These are phyloP conservation scores for Erannis defoliaria DNA, from an alignment of 2,888 invertebrate species.

Conservation along the genomic window DNA sequence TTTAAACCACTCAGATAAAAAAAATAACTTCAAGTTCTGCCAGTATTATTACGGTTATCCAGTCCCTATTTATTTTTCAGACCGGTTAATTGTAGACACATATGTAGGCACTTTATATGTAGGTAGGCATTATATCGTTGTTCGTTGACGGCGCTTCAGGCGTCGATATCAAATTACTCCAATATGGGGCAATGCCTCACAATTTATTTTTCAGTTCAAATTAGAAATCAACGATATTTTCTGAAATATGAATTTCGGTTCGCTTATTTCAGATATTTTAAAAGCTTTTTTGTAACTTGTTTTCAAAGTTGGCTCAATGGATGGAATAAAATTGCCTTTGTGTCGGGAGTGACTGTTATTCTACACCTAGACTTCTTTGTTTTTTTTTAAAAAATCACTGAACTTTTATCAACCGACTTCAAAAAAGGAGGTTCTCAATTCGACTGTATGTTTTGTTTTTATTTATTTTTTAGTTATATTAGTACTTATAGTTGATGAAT, in stretches of 20 bases:
- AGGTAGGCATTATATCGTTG: not conserved
- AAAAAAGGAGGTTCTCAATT: too few relatives aligned
- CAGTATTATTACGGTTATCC: not conserved
- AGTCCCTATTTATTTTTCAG: slow-evolving; percentile 1
- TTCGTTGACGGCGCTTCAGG: slow-evolving; percentile 19
- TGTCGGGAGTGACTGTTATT: not conserved
- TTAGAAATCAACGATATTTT: slow-evolving; percentile 51
- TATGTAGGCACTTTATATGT: not conserved
- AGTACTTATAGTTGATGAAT: too few relatives aligned
- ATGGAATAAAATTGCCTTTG: not conserved
- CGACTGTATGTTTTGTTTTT: too few relatives aligned
- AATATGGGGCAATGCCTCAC: slow-evolving; percentile 38
- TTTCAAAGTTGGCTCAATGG: not conserved
- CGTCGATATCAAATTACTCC: slow-evolving; percentile 31
- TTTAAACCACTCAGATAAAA: too few relatives aligned
- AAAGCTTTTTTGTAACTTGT: slow-evolving; percentile 18
- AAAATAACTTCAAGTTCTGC: not conserved
- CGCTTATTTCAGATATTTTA: slow-evolving; percentile 36
- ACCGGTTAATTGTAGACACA: slow-evolving; percentile 1
- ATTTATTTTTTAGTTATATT: too few relatives aligned
- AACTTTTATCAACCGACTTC: too few relatives aligned
- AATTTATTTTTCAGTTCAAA: slow-evolving; percentile 55
- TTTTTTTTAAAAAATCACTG: too few relatives aligned
- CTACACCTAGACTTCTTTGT: too few relatives aligned
- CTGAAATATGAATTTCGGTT: slow-evolving; percentile 46